phyloP scores from a whole-genome alignment of 2,113 vertebrate species.

The Phylloscopus trochilus region DNA sequence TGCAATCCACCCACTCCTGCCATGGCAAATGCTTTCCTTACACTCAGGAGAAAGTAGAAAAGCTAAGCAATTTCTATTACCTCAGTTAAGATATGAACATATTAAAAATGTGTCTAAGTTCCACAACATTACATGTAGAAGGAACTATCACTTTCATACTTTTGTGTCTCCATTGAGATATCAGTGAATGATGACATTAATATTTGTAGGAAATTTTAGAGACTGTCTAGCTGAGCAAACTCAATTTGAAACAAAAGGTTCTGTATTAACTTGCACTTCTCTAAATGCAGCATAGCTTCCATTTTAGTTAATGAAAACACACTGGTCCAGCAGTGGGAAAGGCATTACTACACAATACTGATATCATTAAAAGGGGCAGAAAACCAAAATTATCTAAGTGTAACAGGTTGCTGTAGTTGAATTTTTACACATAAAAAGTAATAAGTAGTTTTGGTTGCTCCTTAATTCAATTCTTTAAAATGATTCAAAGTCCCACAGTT shows the following conservation, averaged over 20 bases:
- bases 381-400: background rate
- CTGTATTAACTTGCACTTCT: background rate
- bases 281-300: background rate
- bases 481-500: fast-evolving
- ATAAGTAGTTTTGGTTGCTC: background rate
- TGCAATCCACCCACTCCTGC: background rate
- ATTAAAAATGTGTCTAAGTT: background rate
- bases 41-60: background rate
- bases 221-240: background rate
- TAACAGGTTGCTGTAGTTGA: background rate
- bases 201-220: background rate
- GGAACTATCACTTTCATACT: background rate
- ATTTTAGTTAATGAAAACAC: background rate
- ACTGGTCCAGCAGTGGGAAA: background rate
- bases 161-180: background rate
- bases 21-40: background rate
- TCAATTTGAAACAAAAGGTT: background rate
- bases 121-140: background rate
- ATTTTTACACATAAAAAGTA: background rate
- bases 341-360: background rate
- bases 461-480: background rate
- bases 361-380: background rate
- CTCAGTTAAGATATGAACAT: background rate
- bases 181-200: background rate
- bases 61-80: background rate